These are phyloP conservation scores for Pocillopora meandrina DNA, from an alignment of 92 coral and sea anemone genomes.

Conservation along the genomic window DNA sequence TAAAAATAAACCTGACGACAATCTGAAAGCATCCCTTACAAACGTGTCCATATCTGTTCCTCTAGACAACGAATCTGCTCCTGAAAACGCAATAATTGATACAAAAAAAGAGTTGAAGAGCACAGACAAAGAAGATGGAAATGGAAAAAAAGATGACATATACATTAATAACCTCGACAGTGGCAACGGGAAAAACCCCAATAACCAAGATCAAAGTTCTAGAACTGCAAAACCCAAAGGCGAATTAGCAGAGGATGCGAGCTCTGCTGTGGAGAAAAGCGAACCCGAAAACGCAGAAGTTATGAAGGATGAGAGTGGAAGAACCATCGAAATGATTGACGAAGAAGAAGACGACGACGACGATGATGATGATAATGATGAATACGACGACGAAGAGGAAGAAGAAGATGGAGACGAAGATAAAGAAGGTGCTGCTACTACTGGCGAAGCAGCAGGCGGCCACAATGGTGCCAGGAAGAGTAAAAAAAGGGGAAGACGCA, in stretches of 20 bases:
- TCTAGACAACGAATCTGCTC: neutral
- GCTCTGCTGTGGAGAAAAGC: neutral
- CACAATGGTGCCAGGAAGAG: neutral
- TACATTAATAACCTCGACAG: neutral
- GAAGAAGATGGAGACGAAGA: neutral
- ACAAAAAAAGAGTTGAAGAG: neutral
- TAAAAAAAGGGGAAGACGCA: slow-evolving; percentile 25
- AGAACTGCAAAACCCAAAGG: neutral
- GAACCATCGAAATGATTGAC: slow-evolving; percentile 9
- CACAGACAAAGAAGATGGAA: slow-evolving; percentile 9
- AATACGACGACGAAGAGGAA: neutral
- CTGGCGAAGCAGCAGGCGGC: neutral
- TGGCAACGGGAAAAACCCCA: neutral
- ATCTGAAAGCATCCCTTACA: slow-evolving; percentile 9
- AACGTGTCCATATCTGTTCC: slow-evolving; percentile 6
- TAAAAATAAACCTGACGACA: neutral
- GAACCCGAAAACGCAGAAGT: neutral
- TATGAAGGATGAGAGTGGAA: slow-evolving; percentile 10
- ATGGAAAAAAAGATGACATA: slow-evolving; percentile 21
- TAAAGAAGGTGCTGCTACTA: neutral
- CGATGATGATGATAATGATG: slow-evolving; percentile 6
- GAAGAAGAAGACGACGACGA: slow-evolving; percentile 33
- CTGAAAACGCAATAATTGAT: neutral
- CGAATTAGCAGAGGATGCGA: neutral
- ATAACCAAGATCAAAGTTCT: neutral